Base-by-base conservation (phyloP, 2,113 vertebrate species). In the Conger conger region DNA sequence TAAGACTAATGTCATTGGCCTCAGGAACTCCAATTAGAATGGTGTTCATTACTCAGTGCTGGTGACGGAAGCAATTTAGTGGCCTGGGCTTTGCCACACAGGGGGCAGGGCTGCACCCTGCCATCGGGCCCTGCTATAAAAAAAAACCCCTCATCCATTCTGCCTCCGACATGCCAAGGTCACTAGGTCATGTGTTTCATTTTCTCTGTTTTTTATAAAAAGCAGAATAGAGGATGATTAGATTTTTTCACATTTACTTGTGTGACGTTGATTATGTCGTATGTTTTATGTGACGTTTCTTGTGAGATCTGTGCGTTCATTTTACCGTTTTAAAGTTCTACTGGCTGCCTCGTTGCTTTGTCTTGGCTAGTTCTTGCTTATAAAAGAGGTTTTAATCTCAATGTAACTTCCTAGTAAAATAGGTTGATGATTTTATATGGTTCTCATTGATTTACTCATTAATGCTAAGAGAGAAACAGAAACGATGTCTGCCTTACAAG, bases 51-150 rank as follows among this genome's bases (percentile, higher is more conserved):
- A 96, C 94, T 96, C 95, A 96, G 94, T 88, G 89, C 79, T 86
- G 85, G 93, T 94, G 93, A 95, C 93, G 94, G 95, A 95, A 96
- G 95, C 95, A 95, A 95, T 96, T 94, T 96, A 95, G 94, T 94
- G 92, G 90, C 93, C 93, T 86, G 89, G 92, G 94, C 94, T 94
- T 94, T 94, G 95, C 93, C 93, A 94, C 95, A 94, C 94, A 95
- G 93, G 93, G 94, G 93, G 93, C 92, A 95, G 94, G 94, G 94
- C 95, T 92, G 92, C 91, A 42, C 40, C 40, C 40, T 42, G 40
- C 40, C 40, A 42, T 42, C 9, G 40, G 40, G 40, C 40, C 40
- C 40, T 42, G 40, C 9, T 42, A 5, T 42, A 42, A 84, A 86
- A 87, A 89, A 89, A 86, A 77, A 86, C 82, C 88, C 85, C 78